phyloP scores from a whole-genome alignment of 2,888 invertebrate species.

The Chloromyia formosa region DNA sequence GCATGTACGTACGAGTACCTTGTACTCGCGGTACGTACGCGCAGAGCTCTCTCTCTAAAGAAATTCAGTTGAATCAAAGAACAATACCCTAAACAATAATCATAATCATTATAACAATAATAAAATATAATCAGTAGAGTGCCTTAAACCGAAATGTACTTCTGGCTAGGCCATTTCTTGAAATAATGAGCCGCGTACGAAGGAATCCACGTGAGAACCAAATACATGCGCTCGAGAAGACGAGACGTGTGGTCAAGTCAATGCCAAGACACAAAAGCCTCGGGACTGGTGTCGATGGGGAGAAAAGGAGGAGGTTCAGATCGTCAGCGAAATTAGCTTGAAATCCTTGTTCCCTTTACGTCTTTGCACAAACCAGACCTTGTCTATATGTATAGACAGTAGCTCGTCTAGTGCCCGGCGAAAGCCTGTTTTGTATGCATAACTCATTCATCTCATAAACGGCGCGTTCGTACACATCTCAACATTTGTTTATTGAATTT shows the following conservation, averaged over 20 bases:
- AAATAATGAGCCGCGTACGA: conserved; percentile 15
- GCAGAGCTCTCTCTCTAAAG: too few species aligned
- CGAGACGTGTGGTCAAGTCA: neutral
- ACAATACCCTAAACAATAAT: conserved; percentile 36
- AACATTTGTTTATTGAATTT: conserved; percentile 50
- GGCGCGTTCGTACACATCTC: conserved; percentile 40
- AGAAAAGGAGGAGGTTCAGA: neutral
- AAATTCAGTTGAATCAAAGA: conserved; percentile 34
- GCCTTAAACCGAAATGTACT: neutral
- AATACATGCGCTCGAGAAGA: conserved; percentile 1
- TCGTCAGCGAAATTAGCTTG: conserved; percentile 35
- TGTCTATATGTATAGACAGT: too few species aligned
- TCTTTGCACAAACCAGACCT: neutral
- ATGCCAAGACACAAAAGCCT: conserved; percentile 17
- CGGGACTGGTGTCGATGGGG: too few species aligned
- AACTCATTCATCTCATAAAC: conserved; percentile 44
- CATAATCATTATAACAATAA: conserved; percentile 41
- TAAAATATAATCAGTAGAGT: conserved; percentile 25
- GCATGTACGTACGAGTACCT: too few species aligned
- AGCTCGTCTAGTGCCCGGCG: too few species aligned
- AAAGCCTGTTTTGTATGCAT: conserved; percentile 48
- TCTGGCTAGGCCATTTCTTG: conserved; percentile 34
- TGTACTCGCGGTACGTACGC: too few species aligned
- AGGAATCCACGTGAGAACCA: conserved; percentile 47
- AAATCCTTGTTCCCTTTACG: conserved; percentile 39